Conservation (phyloP, 2,797 vertebrate genomes). For the Hypotaenidia okinawae region DNA sequence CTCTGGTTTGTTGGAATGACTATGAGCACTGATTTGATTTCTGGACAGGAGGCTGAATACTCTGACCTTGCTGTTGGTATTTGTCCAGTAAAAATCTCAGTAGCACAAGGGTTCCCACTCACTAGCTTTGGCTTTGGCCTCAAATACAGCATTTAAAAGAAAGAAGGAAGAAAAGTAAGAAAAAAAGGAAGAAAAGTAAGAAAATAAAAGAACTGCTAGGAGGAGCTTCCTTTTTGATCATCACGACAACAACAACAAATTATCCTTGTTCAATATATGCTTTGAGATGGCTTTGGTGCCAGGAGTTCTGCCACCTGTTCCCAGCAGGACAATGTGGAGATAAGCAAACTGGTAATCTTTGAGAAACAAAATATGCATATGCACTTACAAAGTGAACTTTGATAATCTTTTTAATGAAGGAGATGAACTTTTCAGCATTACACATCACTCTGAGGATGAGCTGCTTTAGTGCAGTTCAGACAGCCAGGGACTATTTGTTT, state of each 20-base stretch:
- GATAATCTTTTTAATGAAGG: constrained; percentile 24
- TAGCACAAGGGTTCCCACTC: background rate
- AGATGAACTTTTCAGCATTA: constrained; percentile 17
- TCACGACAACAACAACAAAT: constrained; percentile 27
- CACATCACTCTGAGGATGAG: background rate
- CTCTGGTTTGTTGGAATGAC: background rate
- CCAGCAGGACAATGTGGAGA: constrained; percentile 17
- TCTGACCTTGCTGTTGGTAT: background rate
- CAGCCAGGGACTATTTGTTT: background rate
- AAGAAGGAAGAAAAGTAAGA: accelerated
- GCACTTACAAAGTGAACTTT: constrained; percentile 49
- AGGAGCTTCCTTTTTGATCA: constrained; percentile 33
- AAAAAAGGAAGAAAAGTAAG: too few species aligned
- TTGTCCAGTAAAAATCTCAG: background rate
- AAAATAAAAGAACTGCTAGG: background rate
- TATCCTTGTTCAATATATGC: background rate
- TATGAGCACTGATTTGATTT: background rate
- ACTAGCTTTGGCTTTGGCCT: background rate
- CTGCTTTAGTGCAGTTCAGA: background rate
- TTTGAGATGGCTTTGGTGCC: constrained; percentile 41
- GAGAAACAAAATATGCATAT: constrained; percentile 27
- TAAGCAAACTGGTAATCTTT: constrained; percentile 4
- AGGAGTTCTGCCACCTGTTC: constrained; percentile 52
- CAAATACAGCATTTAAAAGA: background rate
- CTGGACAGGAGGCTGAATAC: background rate